A percentile compares a stretch with the other conserved stretches of the same genome.
These are phyloP conservation scores for Pemphigus obesinymphae DNA, from an alignment of 1,140 invertebrate species.

Conservation along the genomic window DNA sequence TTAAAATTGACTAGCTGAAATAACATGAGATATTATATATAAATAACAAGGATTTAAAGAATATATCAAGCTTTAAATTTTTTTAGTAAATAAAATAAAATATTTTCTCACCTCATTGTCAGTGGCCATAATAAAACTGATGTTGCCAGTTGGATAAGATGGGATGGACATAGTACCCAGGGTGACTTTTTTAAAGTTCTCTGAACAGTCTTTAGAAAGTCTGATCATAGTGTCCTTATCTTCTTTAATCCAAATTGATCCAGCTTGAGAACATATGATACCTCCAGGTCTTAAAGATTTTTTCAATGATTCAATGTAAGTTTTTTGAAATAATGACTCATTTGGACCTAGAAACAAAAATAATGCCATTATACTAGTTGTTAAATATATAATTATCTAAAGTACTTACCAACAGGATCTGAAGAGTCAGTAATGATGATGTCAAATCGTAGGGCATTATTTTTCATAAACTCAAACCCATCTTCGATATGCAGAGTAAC, in stretches of 20 bases:
- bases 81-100: no score
- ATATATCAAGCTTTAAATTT: not conserved
- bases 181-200: conserved; percentile 68
- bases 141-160: conserved; percentile 93
- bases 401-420: conserved; percentile 73
- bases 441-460: conserved; percentile 81
- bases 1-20: conserved; percentile 63
- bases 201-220: conserved; percentile 69
- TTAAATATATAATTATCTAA: not conserved
- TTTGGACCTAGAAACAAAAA: conserved; percentile 58
- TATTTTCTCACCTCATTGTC: conserved; percentile 54
- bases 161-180: conserved; percentile 86
- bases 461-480: conserved; percentile 88
- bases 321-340: conserved; percentile 68
- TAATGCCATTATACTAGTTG: not conserved
- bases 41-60: not conserved
- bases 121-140: conserved; percentile 84
- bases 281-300: conserved; percentile 76
- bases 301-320: conserved; percentile 83
- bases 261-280: conserved; percentile 86
- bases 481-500: conserved; percentile 81
- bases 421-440: conserved; percentile 97
- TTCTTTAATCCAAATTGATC: conserved; percentile 76
- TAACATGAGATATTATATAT: not conserved
- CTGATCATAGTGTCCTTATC: conserved; percentile 72